A percentile compares a stretch with the other conserved stretches of the same genome.
Conservation (phyloP, 2,888 invertebrate genomes). For the Endotricha flammealis region DNA sequence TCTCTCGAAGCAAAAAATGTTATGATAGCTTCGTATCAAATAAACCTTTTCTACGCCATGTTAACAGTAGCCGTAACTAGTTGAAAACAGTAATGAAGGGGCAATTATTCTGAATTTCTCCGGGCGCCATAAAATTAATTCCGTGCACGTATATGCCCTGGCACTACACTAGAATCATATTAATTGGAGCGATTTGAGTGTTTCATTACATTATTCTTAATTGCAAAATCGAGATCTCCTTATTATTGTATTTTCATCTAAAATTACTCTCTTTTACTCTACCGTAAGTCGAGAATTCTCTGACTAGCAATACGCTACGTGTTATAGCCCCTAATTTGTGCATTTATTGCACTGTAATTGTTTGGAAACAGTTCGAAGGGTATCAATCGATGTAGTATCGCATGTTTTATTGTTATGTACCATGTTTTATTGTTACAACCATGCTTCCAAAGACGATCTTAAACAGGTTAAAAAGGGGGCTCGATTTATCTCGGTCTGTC, state of each 20-base stretch:
- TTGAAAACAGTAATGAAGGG: conserved; percentile 36
- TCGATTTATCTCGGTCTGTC: too few relatives aligned
- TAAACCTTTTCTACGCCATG: conserved; percentile 29
- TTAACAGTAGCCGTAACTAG: conserved; percentile 10
- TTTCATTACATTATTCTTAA: conserved; percentile 46
- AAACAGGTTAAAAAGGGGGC: too few relatives aligned
- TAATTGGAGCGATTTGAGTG: conserved; percentile 61
- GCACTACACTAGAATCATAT: conserved; percentile 28
- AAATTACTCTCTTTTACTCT: not conserved
- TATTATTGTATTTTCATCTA: not conserved
- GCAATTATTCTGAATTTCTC: conserved; percentile 63
- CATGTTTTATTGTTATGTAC: not conserved
- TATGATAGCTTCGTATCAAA: conserved; percentile 30
- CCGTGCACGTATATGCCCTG: conserved; percentile 41
- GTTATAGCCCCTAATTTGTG: conserved; percentile 42
- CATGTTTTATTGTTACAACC: too few relatives aligned
- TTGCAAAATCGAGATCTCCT: conserved; percentile 28
- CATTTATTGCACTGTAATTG: conserved; percentile 60
- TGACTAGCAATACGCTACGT: not conserved
- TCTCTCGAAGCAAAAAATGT: too few relatives aligned
- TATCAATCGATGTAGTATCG: conserved; percentile 38
- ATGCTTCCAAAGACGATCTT: too few relatives aligned
- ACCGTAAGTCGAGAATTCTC: not conserved
- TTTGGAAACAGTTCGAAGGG: conserved; percentile 40
- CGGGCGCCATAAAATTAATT: conserved; percentile 57